Conservation (phyloP, 1,140 invertebrate genomes). For the Cherax destructor region DNA sequence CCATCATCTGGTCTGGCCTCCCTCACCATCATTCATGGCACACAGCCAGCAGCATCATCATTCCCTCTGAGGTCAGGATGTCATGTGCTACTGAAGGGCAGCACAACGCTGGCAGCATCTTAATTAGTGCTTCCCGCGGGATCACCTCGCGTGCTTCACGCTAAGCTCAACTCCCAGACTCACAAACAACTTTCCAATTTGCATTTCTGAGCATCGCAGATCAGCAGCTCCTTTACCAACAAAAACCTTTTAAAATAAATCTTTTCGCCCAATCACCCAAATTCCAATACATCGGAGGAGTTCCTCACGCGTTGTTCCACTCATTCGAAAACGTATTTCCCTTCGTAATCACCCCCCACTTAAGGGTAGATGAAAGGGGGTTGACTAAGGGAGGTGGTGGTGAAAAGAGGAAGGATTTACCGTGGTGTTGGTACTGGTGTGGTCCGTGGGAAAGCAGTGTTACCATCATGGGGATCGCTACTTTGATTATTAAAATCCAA, state of each 20-base stretch:
- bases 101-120: background rate
- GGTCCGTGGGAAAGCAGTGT: conserved; percentile 57
- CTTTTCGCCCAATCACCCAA: too few species aligned
- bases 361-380: background rate
- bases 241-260: too few species aligned
- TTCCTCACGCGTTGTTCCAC: too few species aligned
- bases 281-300: too few species aligned
- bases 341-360: too few species aligned
- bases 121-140: conserved; percentile 26
- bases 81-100: background rate
- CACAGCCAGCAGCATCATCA: too few species aligned
- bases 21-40: too few species aligned
- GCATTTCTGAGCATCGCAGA: conserved; percentile 54
- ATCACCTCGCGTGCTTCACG: conserved; percentile 43
- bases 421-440: conserved; percentile 13
- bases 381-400: background rate
- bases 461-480: conserved; percentile 24
- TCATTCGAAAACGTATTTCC: too few species aligned
- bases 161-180: conserved; percentile 21
- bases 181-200: conserved; percentile 67
- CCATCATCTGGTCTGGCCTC: too few species aligned
- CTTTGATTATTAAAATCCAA: conserved; percentile 69
- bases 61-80: too few species aligned
- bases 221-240: background rate
- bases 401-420: background rate